Evolutionary conservation across 2,113 vertebrate species (phyloP), one percentile per base, ranked within the genome.

Genomic region (Passer montanus): DNA sequence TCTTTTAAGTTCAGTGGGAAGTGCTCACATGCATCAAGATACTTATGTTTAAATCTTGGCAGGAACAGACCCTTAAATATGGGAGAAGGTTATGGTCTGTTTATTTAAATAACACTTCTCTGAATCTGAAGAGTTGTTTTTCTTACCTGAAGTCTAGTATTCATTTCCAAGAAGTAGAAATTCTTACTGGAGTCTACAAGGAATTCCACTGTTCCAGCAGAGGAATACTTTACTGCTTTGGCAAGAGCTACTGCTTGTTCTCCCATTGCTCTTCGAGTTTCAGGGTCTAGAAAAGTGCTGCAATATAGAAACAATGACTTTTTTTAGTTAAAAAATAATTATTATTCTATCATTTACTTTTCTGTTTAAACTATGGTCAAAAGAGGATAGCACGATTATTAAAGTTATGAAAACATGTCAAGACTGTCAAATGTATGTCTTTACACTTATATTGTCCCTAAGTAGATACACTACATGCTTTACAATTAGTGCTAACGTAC

Each of bases 151-250:
- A 99, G 98, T 77, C 99, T 98, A 12, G 99, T 99, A 98, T 99
- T 99, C 99, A 99, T 99, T 98, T 99, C 99, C 85, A 99, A 98
- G 96, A 99, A 99, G 97, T 98, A 99, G 95, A 99, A 99, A 97
- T 99, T 99, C 97, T 98, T 99, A 75, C 95, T 97, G 10, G 99
- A 99, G 90, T 99, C 99, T 79, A 99, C 98, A 90, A 99, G 98
- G 95, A 99, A 99, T 98, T 99, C 99, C 70, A 99, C 99, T 0
- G 99, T 99, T 82, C 99, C 99, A 28, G 99, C 99, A 84, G 99
- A 99, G 15, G 98, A 99, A 95, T 99, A 99, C 86, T 98, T 97
- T 10, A 99, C 99, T 4, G 99, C 99, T 97, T 98, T 99, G 91
- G 99, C 99, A 95, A 99, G 98, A 93, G 99, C 98, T 46, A 99